Evolutionary conservation across 2,797 vertebrate genomes (phyloP).

Genomic region (Pseudotriccus pelzelni): DNA sequence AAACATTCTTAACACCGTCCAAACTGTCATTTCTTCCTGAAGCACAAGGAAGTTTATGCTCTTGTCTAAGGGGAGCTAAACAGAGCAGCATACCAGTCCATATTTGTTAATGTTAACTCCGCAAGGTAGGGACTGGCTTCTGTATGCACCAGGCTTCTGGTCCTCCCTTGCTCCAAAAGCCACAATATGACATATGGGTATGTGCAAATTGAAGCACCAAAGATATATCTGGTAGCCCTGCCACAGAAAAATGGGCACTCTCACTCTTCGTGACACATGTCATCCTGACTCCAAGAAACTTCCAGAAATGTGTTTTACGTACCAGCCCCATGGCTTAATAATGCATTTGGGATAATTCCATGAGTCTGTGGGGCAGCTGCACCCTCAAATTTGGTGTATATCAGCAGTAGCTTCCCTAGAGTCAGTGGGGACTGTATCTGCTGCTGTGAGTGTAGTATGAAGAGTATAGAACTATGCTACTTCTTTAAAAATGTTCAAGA

Average conservation of each 20-base stretch:
- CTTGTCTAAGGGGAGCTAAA: conserved; percentile 66
- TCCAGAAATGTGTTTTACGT: conserved; percentile 13
- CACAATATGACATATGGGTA: background rate
- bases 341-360: background rate
- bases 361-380: background rate
- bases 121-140: conserved; percentile 13
- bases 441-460: background rate
- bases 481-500: background rate
- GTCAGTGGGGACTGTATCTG: background rate
- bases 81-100: conserved; percentile 88
- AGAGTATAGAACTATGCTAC: background rate
- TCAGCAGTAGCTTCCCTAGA: background rate
- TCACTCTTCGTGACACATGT: background rate
- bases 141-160: background rate
- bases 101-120: conserved; percentile 80
- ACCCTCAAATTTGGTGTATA: background rate
- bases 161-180: background rate
- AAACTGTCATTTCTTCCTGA: conserved; percentile 21
- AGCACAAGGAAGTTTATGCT: conserved; percentile 77
- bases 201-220: background rate
- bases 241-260: background rate
- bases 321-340: background rate
- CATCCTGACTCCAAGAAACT: background rate
- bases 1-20: background rate
- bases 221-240: background rate